Evolutionary conservation across 1,140 invertebrate species (phyloP), one percentile per base, ranked within the genome.

Genomic region (Drosophila biarmipes): DNA sequence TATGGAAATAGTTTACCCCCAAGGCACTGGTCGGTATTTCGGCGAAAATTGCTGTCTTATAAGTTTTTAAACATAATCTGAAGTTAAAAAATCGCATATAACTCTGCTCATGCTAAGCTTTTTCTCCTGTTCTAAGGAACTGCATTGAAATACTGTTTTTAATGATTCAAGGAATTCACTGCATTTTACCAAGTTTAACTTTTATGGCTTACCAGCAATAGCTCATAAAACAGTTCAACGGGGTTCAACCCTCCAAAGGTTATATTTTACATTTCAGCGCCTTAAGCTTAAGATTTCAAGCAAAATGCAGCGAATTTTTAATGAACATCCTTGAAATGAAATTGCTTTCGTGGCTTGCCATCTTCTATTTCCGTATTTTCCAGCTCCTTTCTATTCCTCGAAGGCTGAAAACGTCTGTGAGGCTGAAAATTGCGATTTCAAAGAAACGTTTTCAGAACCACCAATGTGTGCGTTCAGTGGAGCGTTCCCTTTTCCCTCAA

Each of bases 371-470:
- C 14, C 1, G 14, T 43, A 15, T 66, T 31, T 40, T 31, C n/a
- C 15, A 51, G 31, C 14, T 61, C 34, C 1, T 45, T 14, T 45
- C 21, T 19, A 24, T 67, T 8, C 29, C 29, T 29, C 34, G 3
- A 19, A 52, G 40, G 35, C 24, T 61, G 24, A 31, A 24, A 19
- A 21, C 34, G 11, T 38, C 34, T 69, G 40, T 35, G 42, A 8
- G 17, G 19, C 35, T 38, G 34, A 27, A 69, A 69, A 69, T 71
- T 71, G 54, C 49, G 38, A 52, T 48, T 51, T 43, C 49, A 19
- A 48, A 55, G 46, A 69, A 69, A 66, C 68, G 49, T 7, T 69
- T 69, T 55, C 19, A 29, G 27, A 43, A 37, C 34, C 31, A 17
- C 10, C 17, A 34, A 31, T 1, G 29, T 17, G 43, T 40, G 56